Evolutionary conservation across 2,888 invertebrate genomes (phyloP), one percentile per base, ranked within the genome.

Genomic region (Hoplodrina blanda): DNA sequence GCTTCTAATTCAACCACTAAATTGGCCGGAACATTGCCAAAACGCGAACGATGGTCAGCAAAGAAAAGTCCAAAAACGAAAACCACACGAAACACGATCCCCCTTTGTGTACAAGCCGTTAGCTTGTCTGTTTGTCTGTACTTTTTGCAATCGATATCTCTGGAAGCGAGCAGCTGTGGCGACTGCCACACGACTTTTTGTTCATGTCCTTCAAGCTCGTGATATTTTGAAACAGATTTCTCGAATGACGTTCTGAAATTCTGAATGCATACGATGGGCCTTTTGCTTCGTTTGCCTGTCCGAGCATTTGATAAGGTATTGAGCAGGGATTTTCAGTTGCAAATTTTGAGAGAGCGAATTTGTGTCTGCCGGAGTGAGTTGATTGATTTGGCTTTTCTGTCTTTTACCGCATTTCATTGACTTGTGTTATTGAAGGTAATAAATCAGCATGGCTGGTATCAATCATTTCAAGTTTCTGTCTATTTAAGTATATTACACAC

Each of bases 141-240:
- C 90, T 90, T 91, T 92, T 94, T 94, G 93, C 91, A 91, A 93
- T 91, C 92, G 93, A 94, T 95, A 94, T 92, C 93, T 91, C 90
- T 88, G 92, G 92, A 93, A 91, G 89, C 88, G 84, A 91, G 90
- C 95, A 94, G 94, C 94, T 94, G 94, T 88, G 92, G 83, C 83
- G 86, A 85, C 54, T 64, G 62, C 46, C 50, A 74, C 66, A 73
- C 61, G 73, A 81, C 85, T 87, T 90, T 90, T 90, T 90, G 87
- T 69, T 83, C 86, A 44, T 83, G 78, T 86, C 79, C 75, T 76
- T 79, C 76, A 77, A 70, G 79, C 81, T 76, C 67, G 81, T 84
- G 83, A 82, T 89, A 89, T 89, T 89, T 89, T 85, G 82, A 86
- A 85, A 80, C 77, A 81, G 77, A 81, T 75, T 81, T 86, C 82